These are phyloP conservation scores for Nephrotoma appendiculata DNA, from an alignment of 2,888 invertebrate genomes.

Conservation along the genomic window DNA sequence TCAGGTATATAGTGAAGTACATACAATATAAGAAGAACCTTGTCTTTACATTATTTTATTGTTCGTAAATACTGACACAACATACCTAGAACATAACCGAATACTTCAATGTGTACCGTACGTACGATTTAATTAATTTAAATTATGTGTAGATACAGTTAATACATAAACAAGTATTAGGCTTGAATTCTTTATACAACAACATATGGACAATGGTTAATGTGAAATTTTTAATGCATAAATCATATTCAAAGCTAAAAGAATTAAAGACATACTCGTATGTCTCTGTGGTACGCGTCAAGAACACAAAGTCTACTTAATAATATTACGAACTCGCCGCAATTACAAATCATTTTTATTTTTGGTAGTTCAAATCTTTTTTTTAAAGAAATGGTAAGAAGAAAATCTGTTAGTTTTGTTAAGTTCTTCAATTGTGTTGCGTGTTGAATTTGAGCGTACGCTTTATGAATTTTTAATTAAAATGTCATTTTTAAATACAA, in stretches of 20 bases:
- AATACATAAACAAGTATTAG: no score
- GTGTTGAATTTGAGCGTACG: neutral
- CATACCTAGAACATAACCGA: no score
- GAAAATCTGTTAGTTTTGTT: neutral
- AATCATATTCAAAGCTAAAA: neutral
- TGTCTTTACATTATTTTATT: no score
- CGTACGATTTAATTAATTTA: no score
- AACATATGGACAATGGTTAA: neutral
- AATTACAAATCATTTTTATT: neutral
- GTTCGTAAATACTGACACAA: no score
- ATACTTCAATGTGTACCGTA: no score
- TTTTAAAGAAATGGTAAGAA: neutral
- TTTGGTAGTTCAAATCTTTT: neutral
- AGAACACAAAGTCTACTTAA: neutral
- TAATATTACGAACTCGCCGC: no score
- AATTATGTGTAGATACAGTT: no score
- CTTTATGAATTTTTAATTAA: neutral
- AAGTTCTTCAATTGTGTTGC: neutral
- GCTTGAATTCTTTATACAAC: neutral
- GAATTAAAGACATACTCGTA: neutral
- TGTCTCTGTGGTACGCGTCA: neutral
- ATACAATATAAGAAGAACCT: no score
- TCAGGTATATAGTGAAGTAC: no score
- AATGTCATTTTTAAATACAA: neutral
- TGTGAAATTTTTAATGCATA: neutral